Conservation (phyloP, 1,140 invertebrate species). For the Drosophila micromelanica region DNA sequence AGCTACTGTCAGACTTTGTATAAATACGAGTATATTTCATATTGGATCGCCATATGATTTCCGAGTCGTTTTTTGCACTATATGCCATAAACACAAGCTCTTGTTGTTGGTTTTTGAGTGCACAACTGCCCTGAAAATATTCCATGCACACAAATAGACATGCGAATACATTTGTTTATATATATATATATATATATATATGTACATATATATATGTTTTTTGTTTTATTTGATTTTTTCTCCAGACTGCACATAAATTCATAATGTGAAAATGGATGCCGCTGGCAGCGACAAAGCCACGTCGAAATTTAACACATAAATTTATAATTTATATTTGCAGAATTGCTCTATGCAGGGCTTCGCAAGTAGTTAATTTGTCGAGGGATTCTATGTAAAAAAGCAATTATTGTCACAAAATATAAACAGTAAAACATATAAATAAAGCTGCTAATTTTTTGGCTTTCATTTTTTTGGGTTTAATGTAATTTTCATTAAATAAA, state of each 20-base stretch:
- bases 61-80: slow-evolving; percentile 10
- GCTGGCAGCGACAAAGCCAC: slow-evolving; percentile 31
- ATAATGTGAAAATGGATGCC: slow-evolving; percentile 42
- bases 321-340: slow-evolving; percentile 53
- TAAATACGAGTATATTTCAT: slow-evolving; percentile 7
- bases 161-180: not conserved
- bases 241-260: slow-evolving; percentile 42
- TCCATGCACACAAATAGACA: no score
- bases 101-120: slow-evolving; percentile 14
- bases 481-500: no score
- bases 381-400: not conserved
- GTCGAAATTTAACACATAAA: slow-evolving; percentile 48
- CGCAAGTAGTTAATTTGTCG: not conserved
- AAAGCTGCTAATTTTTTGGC: no score
- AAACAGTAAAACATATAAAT: not conserved
- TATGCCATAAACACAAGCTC: slow-evolving; percentile 28
- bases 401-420: not conserved
- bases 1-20: slow-evolving; percentile 1
- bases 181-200: not conserved
- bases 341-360: slow-evolving; percentile 9
- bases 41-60: slow-evolving; percentile 12
- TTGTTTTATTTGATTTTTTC: slow-evolving; percentile 4
- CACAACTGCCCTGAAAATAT: slow-evolving; percentile 42
- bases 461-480: no score
- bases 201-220: no score